phyloP scores from a whole-genome alignment of 2,797 vertebrate genomes.

The Carduelis carduelis region DNA sequence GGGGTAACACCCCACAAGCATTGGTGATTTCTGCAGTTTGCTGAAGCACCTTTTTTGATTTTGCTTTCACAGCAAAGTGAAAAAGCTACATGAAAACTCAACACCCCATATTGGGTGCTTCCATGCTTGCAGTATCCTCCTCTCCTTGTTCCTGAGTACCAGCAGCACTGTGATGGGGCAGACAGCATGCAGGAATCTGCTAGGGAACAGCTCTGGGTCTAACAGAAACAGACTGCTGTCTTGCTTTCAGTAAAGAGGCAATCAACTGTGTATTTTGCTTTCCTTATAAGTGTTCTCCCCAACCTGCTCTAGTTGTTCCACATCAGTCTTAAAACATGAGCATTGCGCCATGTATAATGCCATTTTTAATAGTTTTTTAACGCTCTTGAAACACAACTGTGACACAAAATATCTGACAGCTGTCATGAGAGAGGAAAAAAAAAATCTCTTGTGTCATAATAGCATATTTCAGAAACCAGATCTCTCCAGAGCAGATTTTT shows the following conservation, averaged over 20 bases:
- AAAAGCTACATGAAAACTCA: not conserved
- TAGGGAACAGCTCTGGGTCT: not conserved
- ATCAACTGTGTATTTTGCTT: not conserved
- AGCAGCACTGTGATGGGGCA: rapidly evolving
- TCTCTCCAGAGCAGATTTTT: not conserved
- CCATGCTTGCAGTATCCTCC: not conserved
- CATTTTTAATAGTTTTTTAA: not conserved
- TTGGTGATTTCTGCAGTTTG: not conserved
- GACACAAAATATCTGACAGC: not conserved
- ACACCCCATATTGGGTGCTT: not conserved
- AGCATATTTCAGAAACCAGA: not conserved
- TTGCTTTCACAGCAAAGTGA: not conserved
- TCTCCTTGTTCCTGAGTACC: not conserved
- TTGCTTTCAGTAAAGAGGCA: not conserved
- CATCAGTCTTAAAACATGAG: not conserved
- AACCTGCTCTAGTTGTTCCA: not conserved
- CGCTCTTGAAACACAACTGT: not conserved
- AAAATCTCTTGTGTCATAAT: not conserved
- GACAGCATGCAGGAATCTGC: not conserved
- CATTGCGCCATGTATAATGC: not conserved
- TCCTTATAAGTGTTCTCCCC: not conserved
- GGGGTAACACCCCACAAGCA: not conserved
- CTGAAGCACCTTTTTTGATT: not conserved
- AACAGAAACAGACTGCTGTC: not conserved
- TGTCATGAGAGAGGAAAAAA: not conserved